phyloP scores from a whole-genome alignment of 1,140 invertebrate genomes.

The Dendrolimus kikuchii region DNA sequence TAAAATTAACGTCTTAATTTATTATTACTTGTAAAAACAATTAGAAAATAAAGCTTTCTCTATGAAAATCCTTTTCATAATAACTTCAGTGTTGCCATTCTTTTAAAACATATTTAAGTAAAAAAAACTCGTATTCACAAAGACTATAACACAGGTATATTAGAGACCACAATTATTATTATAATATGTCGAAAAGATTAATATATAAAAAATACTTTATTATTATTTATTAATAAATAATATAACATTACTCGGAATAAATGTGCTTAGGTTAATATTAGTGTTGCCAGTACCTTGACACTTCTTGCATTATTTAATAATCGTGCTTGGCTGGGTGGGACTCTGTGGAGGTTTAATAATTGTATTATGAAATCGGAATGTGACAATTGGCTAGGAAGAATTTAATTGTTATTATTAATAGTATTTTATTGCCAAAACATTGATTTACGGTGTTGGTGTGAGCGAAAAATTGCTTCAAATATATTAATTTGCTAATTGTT shows the following conservation, averaged over 20 bases:
- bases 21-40: no score
- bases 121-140: not conserved
- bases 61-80: no score
- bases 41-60: no score
- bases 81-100: no score
- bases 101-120: no score
- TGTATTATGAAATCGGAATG: no score
- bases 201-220: constrained; percentile 30
- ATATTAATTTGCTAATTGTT: not conserved
- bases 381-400: no score
- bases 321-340: constrained; percentile 41
- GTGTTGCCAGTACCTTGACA: constrained; percentile 26
- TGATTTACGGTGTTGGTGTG: constrained; percentile 33
- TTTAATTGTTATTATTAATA: constrained; percentile 15
- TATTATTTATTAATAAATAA: constrained; percentile 4
- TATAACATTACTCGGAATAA: constrained; percentile 5
- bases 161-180: constrained; percentile 30
- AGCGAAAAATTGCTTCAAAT: constrained; percentile 22
- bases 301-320: constrained; percentile 36
- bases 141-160: constrained; percentile 30
- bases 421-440: constrained; percentile 41
- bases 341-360: not conserved
- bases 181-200: constrained; percentile 17
- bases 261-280: constrained; percentile 43
- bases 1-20: no score